Conservation (phyloP, 1,140 invertebrate genomes). For the Globodera rostochiensis region DNA sequence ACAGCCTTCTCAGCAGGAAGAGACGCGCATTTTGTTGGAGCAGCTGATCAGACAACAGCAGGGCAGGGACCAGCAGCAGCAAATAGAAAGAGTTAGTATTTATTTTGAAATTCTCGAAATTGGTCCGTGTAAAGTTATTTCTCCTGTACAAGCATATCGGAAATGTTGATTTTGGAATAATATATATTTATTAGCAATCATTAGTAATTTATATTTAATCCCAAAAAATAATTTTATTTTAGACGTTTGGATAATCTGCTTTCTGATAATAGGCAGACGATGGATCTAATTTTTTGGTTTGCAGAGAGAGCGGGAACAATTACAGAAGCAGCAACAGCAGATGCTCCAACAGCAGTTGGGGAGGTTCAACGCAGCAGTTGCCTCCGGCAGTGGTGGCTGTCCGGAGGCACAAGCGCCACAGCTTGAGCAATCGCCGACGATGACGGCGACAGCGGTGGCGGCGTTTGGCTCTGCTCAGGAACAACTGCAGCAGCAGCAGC, state of each 20-base stretch:
- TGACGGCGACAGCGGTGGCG: conserved; percentile 7
- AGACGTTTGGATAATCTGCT: too few species aligned
- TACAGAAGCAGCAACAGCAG: not conserved
- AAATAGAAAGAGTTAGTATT: not conserved
- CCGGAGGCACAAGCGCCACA: not conserved
- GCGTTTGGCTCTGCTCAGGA: not conserved
- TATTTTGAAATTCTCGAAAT: too few species aligned
- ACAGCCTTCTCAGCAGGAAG: not conserved
- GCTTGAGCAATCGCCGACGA: conserved; percentile 5
- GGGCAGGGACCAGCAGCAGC: conserved; percentile 6
- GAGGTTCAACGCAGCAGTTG: conserved; percentile 2
- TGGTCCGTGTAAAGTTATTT: too few species aligned
- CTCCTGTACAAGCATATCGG: too few species aligned
- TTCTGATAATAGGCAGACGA: too few species aligned
- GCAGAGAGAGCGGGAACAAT: not conserved
- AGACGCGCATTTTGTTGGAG: conserved; percentile 16
- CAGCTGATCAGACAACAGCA: conserved; percentile 12
- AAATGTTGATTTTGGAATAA: too few species aligned
- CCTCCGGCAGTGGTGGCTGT: not conserved
- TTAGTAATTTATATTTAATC: too few species aligned
- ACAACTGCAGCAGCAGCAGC: conserved; percentile 19
- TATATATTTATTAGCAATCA: too few species aligned
- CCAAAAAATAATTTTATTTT: too few species aligned
- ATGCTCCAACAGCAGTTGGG: conserved; percentile 12
- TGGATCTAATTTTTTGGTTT: not conserved